phyloP scores from a whole-genome alignment of 2,797 vertebrate genomes.

The Mormyrus proboscirostris region DNA sequence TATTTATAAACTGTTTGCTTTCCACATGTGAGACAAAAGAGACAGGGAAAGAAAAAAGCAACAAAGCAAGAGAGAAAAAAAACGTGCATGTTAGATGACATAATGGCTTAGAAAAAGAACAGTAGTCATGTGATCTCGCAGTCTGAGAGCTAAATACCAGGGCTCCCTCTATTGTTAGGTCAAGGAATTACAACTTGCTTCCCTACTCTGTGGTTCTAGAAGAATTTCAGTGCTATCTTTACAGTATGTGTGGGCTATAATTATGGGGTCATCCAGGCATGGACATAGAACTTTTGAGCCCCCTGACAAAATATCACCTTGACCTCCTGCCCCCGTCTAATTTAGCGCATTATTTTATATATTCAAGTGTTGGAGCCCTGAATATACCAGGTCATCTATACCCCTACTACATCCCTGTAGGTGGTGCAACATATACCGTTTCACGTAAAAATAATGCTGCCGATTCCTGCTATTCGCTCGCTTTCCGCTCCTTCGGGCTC shows the following conservation, averaged over 20 bases:
- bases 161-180: constrained; percentile 21
- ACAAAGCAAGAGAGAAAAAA: background rate
- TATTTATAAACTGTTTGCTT: background rate
- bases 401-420: background rate
- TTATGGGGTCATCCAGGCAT: background rate
- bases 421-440: background rate
- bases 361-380: background rate
- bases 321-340: background rate
- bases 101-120: constrained; percentile 8
- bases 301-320: background rate
- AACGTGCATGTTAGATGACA: background rate
- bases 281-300: background rate
- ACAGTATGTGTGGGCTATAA: background rate
- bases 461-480: background rate
- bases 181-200: background rate
- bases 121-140: background rate
- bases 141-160: constrained; percentile 8
- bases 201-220: background rate
- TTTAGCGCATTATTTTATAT: background rate
- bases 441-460: background rate
- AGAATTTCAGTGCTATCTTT: background rate
- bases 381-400: background rate
- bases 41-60: background rate
- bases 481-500: background rate
- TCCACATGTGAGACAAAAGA: background rate